Base-by-base conservation (phyloP, 2,888 invertebrate genomes). In the Machimus rusticus region DNA sequence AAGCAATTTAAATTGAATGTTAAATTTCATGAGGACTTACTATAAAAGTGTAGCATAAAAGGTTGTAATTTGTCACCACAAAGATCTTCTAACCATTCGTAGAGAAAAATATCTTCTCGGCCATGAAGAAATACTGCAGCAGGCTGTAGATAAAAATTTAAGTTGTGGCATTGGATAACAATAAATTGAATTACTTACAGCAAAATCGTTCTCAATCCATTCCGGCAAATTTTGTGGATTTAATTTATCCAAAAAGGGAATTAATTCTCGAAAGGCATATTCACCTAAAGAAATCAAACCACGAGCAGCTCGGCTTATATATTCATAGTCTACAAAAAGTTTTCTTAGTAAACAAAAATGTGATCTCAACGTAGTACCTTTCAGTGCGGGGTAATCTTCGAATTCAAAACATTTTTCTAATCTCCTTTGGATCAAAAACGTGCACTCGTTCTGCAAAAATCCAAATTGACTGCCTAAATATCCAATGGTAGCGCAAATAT, bases 61-160 rank as follows among this genome's bases (percentile, higher is more conserved):
- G 93, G 93, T 87, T 92, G 91, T n/a, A 92, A 74, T 43, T 90
- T 90, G 39, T 90, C 90, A 4, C 92, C 92, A 34, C 93, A 93
- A 0, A 93, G 90, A 28, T 90, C 91, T 16, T 92, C 91, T 8
- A 93, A 86, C 92, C 92, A 93, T 88, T 93, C 93, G 85, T 93
- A 93, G 3, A 93, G 89, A 82, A 92, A 92, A 16, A 92, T 92
- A 85, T 93, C 93, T 66, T 92, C 91, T 12, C 89, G 89, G 0
- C 93, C 93, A 1, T 89, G 90, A 0, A 93, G 85, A 84, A 91
- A 93, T 4, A 91, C 89, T 2, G 92, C 92, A 87, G 91, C 90
- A 23, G 90, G 89, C 91, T 91, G 39, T 57, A 76, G 37, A 39
- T 16, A 66, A 19, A 37, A 6, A 46, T 78, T 14, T 46, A n/a